Evolutionary conservation across 2,113 vertebrate species (phyloP), one percentile per base, ranked within the genome.

Genomic region (Mystacornis crossleyi): DNA sequence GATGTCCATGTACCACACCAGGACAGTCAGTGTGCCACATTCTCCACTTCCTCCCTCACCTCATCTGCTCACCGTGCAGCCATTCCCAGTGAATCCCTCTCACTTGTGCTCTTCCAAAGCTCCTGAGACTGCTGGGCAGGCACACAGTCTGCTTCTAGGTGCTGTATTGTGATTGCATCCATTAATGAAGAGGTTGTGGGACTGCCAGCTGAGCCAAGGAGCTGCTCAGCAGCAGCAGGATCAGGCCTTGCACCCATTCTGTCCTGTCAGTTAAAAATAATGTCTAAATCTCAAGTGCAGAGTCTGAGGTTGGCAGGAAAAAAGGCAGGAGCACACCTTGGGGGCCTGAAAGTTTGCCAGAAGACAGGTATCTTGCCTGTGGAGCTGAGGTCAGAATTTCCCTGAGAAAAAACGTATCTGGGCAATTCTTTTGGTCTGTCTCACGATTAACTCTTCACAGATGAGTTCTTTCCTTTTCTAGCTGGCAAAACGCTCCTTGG

Each of bases 381-480:
- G 72, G 67, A 78, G 55, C 51, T 86, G 83, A 47, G 60, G 31
- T 84, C 43, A 60, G 64, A 38, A 55, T 90, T 55, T n/a, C 71
- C 43, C 26, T n/a, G 18, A 70, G 36, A 43, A 78, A 33, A 42
- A 55, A 24, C 0, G 0, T 36, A 53, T 36, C 51, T 71, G 64
- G 55, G 50, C n/a, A n/a, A 3, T 81, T 86, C 21, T 67, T 90
- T 80, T 90, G 40, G 40, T 82, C 74, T 81, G 55, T 83, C 67
- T 89, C 57, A 53, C 6, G 0, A 65, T 38, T 43, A 70, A 53
- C 61, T 74, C 40, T 67, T 93, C 64, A 77, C 67, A 57, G 74
- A 71, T 29, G 6, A 84, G 18, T 89, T 95, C 71, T 50, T 81
- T 66, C 89, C 51, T 66, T 64, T 71, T 92, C 51, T 64, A 95